Conservation (phyloP, 2,113 vertebrate genomes). For the Sebastes fasciatus region DNA sequence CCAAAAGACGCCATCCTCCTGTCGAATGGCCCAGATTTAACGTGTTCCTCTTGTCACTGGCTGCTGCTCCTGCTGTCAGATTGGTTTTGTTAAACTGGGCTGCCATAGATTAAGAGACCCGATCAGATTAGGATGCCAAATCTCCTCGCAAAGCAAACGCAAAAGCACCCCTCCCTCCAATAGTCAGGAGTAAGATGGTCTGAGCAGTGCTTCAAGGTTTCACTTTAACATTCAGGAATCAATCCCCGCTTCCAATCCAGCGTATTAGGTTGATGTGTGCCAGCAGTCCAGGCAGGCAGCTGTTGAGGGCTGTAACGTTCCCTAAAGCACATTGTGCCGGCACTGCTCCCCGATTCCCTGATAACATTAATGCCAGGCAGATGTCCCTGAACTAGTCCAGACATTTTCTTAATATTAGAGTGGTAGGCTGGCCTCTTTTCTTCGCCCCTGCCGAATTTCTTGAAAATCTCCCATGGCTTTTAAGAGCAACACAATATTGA, state of each 20-base stretch:
- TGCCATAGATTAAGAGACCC: constrained; percentile 56
- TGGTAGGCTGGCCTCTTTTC: constrained; percentile 59
- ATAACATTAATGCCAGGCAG: constrained; percentile 83
- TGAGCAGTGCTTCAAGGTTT: constrained; percentile 69
- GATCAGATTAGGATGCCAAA: constrained; percentile 62
- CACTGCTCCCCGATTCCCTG: constrained; percentile 79
- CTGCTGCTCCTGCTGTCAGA: constrained; percentile 42
- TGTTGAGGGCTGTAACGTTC: constrained; percentile 75
- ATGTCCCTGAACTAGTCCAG: constrained; percentile 79
- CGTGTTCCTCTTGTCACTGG: constrained; percentile 43
- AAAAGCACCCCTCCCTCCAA: constrained; percentile 31
- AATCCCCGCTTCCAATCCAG: constrained; percentile 72
- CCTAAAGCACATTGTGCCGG: constrained; percentile 79
- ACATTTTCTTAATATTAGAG: constrained; percentile 70
- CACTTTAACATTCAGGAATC: constrained; percentile 77
- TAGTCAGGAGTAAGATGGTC: constrained; percentile 32
- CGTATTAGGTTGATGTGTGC: constrained; percentile 77
- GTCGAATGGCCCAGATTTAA: constrained; percentile 51
- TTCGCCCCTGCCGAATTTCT: constrained; percentile 60
- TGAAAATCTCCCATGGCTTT: constrained; percentile 76
- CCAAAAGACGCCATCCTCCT: constrained; percentile 41
- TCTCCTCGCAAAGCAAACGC: constrained; percentile 4
- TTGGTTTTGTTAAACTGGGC: constrained; percentile 50
- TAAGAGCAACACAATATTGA: constrained; percentile 78
- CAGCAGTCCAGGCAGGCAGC: constrained; percentile 72